Conservation (phyloP, 2,888 invertebrate species). For the Chesias legatella region DNA sequence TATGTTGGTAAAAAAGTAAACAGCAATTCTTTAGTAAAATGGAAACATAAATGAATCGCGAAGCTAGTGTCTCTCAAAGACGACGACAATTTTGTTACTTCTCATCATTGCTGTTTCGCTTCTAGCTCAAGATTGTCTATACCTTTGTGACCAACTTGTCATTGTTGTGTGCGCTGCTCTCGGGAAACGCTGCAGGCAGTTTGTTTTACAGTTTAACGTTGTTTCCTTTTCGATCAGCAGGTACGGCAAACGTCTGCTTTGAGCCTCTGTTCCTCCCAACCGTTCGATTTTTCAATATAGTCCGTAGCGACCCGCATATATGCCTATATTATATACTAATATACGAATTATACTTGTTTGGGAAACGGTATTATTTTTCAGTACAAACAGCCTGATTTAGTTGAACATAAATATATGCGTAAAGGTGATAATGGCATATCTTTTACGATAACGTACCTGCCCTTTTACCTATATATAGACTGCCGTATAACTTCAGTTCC, state of each 20-base stretch:
- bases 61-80: constrained; percentile 8
- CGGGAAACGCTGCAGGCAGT: constrained; percentile 53
- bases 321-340: no score
- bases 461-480: constrained; percentile 55
- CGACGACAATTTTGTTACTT: constrained; percentile 19
- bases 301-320: no score
- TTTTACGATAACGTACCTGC: constrained; percentile 43
- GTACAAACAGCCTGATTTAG: background rate
- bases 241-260: constrained; percentile 57
- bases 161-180: constrained; percentile 35
- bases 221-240: constrained; percentile 66
- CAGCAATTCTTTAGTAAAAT: constrained; percentile 1
- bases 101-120: constrained; percentile 29
- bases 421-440: constrained; percentile 25
- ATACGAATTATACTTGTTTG: constrained; percentile 29
- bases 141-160: constrained; percentile 41
- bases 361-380: constrained; percentile 13
- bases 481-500: constrained; percentile 67
- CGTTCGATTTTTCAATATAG: constrained; percentile 39
- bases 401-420: constrained; percentile 2
- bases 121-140: constrained; percentile 31
- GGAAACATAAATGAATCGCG: constrained; percentile 9
- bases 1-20: no score
- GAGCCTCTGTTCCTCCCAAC: constrained; percentile 40
- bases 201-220: constrained; percentile 72